phyloP scores from a whole-genome alignment of 37 sponge, comb jelly and placozoan species.

The Beroe forskalii region DNA sequence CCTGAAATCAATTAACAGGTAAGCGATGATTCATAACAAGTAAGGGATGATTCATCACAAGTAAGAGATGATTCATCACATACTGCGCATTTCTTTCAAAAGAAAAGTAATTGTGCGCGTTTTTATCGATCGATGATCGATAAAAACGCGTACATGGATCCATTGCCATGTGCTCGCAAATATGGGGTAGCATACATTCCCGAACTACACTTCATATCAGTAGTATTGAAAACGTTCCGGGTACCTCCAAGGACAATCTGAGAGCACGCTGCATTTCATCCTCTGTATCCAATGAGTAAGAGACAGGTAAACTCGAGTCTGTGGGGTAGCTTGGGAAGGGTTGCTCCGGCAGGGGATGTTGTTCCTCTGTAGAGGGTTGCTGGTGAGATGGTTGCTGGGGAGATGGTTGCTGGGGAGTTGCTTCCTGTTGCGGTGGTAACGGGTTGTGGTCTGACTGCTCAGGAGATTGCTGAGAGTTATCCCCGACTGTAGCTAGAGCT shows the following conservation, averaged over 20 bases:
- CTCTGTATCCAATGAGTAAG: not conserved
- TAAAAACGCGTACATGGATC: no score
- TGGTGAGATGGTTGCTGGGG: not conserved
- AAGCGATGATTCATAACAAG: not conserved
- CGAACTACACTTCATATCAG: no score
- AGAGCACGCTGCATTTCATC: conserved; percentile 23
- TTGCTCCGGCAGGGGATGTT: not conserved
- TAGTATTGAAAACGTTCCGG: no score
- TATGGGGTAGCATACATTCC: no score
- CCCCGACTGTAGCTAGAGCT: conserved; percentile 16
- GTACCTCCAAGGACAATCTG: conserved; percentile 14
- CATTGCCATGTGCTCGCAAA: no score
- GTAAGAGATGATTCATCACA: no score
- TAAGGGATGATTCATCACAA: not conserved
- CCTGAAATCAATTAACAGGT: not conserved
- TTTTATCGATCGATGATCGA: no score
- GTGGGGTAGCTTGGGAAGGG: not conserved
- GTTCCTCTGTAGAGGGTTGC: not conserved
- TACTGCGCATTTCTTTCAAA: no score
- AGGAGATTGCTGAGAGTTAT: not conserved
- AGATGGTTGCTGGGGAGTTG: not conserved
- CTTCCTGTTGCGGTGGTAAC: no score
- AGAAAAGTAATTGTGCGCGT: no score
- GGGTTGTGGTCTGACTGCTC: not conserved
- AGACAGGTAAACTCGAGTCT: not conserved